phyloP scores from a whole-genome alignment of 2,113 vertebrate genomes.

The Pipa parva region DNA sequence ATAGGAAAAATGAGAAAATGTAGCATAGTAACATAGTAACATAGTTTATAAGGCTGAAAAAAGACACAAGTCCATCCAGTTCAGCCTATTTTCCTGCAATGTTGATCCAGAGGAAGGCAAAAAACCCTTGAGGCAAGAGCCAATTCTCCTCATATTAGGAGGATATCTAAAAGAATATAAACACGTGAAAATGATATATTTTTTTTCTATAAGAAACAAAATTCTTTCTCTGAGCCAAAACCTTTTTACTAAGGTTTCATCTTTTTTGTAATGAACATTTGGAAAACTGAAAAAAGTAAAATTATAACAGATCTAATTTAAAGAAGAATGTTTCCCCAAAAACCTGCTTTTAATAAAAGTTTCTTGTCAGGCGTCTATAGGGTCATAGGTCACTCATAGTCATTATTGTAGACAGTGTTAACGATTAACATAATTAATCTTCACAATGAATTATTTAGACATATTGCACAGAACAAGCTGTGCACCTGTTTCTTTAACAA shows the following conservation, averaged over 20 bases:
- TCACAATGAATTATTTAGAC: constrained; percentile 20
- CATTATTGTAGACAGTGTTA: constrained; percentile 2
- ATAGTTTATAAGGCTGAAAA: too few relatives aligned
- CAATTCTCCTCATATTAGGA: too few relatives aligned
- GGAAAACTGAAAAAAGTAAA: constrained; percentile 31
- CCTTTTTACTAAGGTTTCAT: background rate
- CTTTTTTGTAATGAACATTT: background rate
- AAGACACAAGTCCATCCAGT: too few relatives aligned
- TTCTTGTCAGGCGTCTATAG: background rate
- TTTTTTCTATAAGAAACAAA: background rate
- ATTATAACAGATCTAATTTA: too few relatives aligned
- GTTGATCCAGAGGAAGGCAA: too few relatives aligned
- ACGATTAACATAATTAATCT: constrained; percentile 17
- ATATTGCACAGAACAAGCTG: background rate
- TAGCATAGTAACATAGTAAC: too few relatives aligned
- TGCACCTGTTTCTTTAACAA: background rate
- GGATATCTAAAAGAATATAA: background rate
- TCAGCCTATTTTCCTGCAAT: too few relatives aligned
- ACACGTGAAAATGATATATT: background rate
- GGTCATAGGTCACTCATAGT: background rate
- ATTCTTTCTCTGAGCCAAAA: background rate
- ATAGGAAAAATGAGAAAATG: background rate
- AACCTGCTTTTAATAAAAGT: background rate
- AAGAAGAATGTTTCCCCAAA: background rate
- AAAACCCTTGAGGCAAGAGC: too few relatives aligned